Conservation (phyloP, 2,888 invertebrate genomes). For the Melanotus villosus region DNA sequence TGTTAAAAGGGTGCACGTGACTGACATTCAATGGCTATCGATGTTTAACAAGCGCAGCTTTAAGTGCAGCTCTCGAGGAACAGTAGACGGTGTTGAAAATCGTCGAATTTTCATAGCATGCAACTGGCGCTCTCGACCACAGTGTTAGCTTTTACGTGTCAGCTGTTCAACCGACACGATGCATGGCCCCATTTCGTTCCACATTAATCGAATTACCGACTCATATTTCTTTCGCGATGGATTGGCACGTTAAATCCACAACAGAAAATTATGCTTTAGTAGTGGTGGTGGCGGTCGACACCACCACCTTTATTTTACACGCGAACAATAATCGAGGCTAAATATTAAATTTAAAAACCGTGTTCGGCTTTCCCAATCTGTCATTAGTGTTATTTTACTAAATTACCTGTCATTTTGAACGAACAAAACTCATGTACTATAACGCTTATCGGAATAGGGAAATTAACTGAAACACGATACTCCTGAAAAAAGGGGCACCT, state of each 20-base stretch:
- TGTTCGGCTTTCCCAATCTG: constrained; percentile 8
- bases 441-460: constrained; percentile 26
- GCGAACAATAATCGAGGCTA: constrained; percentile 18
- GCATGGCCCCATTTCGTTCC: constrained; percentile 22
- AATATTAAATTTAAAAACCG: constrained; percentile 28
- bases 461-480: constrained; percentile 28
- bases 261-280: constrained; percentile 22
- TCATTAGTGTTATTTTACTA: constrained; percentile 26
- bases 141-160: constrained; percentile 28
- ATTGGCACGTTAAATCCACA: constrained; percentile 32
- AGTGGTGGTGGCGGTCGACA: constrained; percentile 5
- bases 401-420: constrained; percentile 20
- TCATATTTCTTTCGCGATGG: constrained; percentile 30
- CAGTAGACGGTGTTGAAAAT: not conserved
- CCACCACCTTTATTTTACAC: not conserved
- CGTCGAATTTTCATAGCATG: constrained; percentile 27
- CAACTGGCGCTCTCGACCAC: constrained; percentile 27
- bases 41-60: too few species aligned
- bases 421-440: constrained; percentile 9
- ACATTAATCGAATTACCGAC: constrained; percentile 35
- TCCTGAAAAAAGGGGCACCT: constrained; percentile 6
- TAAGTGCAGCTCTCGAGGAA: not conserved
- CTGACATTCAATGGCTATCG: too few species aligned
- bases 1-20: too few species aligned
- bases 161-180: constrained; percentile 27